These are phyloP conservation scores for Liposcelis brunnea DNA, from an alignment of 2,888 invertebrate species.

Conservation along the genomic window DNA sequence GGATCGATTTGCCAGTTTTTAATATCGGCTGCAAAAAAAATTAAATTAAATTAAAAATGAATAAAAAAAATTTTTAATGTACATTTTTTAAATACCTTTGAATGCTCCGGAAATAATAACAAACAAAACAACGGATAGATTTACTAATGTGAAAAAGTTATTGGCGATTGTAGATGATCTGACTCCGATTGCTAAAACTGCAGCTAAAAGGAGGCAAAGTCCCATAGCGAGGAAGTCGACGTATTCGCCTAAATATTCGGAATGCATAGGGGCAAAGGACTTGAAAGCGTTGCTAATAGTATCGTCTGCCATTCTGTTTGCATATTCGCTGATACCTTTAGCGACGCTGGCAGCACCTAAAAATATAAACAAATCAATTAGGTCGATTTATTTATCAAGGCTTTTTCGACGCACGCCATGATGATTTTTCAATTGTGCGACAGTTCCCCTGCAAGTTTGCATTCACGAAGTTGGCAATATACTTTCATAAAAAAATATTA, in stretches of 20 bases:
- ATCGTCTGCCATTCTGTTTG: conserved; percentile 21
- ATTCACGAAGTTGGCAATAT: too few species aligned
- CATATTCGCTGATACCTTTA: conserved; percentile 23
- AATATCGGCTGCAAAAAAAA: conserved; percentile 29
- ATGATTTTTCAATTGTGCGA: too few species aligned
- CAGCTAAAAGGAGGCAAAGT: conserved; percentile 29
- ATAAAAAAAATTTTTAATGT: background rate
- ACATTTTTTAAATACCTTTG: conserved; percentile 33
- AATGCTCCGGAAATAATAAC: conserved; percentile 53
- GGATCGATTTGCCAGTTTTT: conserved; percentile 36
- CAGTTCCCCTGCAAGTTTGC: too few species aligned
- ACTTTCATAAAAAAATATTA: too few species aligned
- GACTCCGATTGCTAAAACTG: conserved; percentile 54
- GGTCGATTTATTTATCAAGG: conserved; percentile 8
- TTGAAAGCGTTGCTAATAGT: conserved; percentile 20
- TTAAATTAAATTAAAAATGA: background rate
- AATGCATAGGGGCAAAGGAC: conserved; percentile 23
- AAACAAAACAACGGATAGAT: conserved; percentile 51
- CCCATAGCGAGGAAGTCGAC: conserved; percentile 33
- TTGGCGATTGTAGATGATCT: conserved; percentile 63
- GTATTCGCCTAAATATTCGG: conserved; percentile 22
- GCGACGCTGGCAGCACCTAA: conserved; percentile 26
- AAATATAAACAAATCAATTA: conserved; percentile 10
- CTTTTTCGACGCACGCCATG: too few species aligned
- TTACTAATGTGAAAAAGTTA: conserved; percentile 56